Conservation (phyloP, 2,888 invertebrate species). For the Tineola bisselliella region DNA sequence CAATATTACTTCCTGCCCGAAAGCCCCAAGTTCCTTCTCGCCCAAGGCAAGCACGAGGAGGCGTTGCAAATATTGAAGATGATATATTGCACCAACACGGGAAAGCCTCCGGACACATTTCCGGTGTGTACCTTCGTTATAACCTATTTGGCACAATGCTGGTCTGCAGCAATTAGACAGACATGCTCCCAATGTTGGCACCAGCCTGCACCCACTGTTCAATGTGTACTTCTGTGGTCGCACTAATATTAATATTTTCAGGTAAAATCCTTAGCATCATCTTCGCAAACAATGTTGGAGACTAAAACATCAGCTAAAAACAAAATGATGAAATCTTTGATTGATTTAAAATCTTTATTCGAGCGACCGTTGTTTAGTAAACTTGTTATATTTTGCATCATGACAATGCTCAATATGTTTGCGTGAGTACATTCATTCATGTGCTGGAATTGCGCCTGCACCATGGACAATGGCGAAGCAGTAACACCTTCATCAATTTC, state of each 20-base stretch:
- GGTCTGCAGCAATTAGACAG: too few relatives aligned
- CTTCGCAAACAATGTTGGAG: background rate
- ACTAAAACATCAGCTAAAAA: slow-evolving; percentile 23
- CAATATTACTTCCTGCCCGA: slow-evolving; percentile 35
- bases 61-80: slow-evolving; percentile 32
- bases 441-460: background rate
- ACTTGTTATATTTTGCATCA: slow-evolving; percentile 27
- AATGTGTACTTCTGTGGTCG: too few relatives aligned
- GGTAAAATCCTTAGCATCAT: background rate
- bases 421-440: slow-evolving; percentile 34
- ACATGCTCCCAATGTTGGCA: too few relatives aligned
- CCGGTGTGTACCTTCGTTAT: slow-evolving; percentile 28
- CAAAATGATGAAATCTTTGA: slow-evolving; percentile 27
- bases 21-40: slow-evolving; percentile 39
- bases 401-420: slow-evolving; percentile 30
- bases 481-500: slow-evolving; percentile 17
- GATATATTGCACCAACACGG: slow-evolving; percentile 33
- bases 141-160: too few relatives aligned
- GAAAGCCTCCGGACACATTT: slow-evolving; percentile 29
- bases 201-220: too few relatives aligned
- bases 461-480: too few relatives aligned
- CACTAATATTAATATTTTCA: too few relatives aligned
- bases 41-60: slow-evolving; percentile 31
- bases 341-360: slow-evolving; percentile 31
- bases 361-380: slow-evolving; percentile 25